Evolutionary conservation across 2,888 invertebrate species (phyloP).

Genomic region (Cantharis rufa): DNA sequence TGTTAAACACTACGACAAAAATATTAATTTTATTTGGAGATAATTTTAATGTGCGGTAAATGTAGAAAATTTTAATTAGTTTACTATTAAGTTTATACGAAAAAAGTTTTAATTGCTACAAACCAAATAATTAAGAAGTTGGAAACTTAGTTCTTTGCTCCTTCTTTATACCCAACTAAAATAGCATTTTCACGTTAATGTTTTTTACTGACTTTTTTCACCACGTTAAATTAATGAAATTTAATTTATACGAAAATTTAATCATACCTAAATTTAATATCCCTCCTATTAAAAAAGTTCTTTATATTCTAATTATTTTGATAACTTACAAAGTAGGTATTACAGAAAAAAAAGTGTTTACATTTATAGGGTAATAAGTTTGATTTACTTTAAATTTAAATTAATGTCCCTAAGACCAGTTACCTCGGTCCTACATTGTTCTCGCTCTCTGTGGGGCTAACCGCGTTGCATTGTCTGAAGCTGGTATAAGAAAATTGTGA

Average conservation of each 20-base stretch:
- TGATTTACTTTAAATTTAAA: neutral
- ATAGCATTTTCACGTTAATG: neutral
- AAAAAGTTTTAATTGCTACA: conserved; percentile 11
- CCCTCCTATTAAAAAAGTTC: neutral
- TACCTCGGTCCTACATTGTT: too few relatives aligned
- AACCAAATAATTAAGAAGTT: conserved; percentile 9
- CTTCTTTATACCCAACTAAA: neutral
- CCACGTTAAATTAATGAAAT: neutral
- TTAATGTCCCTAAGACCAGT: neutral
- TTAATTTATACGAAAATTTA: neutral
- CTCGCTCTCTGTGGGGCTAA: too few relatives aligned
- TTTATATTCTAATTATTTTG: neutral
- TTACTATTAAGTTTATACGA: neutral
- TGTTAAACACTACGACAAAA: neutral
- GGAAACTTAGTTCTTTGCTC: neutral
- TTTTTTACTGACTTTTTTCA: neutral
- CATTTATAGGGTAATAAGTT: neutral
- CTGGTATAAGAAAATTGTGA: too few relatives aligned
- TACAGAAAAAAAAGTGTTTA: neutral
- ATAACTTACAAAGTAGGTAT: neutral
- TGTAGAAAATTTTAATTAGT: neutral
- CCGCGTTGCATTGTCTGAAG: too few relatives aligned
- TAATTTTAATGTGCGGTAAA: neutral
- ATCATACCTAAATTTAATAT: neutral
- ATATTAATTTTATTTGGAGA: neutral